Base-by-base conservation (phyloP, 2,888 invertebrate genomes). In the Cabera pusaria region DNA sequence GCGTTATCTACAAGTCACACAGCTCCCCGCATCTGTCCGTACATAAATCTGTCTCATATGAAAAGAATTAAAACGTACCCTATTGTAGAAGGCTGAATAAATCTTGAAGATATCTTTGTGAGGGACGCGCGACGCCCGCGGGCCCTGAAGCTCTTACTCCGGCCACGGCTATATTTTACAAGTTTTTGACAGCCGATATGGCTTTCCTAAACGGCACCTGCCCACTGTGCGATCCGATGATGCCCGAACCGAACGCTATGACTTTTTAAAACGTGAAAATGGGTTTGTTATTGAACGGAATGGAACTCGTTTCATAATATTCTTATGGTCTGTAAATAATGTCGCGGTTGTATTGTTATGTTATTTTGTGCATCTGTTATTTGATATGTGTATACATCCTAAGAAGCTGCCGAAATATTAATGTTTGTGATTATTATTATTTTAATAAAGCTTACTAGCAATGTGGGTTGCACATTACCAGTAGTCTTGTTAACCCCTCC, bases 181-280 rank as follows among this genome's bases (percentile, higher is more conserved):
- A 91, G 90, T 91, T 91, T 91, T 91, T 91, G 92, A 92, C 92
- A 91, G 89, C 78, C 84, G 85, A 83, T 90, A 91, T 90, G 90
- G 90, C 90, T 90, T 88, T 87, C 82, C 85, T 85, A 83, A 88
- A 83, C 85, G 76, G 66, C 84, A 83, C 83, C 83, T 81, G 82
- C 81, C 73, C 75, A 63, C 65, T 60, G 70, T 59, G 63, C 59
- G 50, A 50, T 21, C 32, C 35, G 46, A 38, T 45, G 45, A 37
- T 14, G 34, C 34, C 37, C 20, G 20, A 16, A 25, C 21, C 6
- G 6, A n/a, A 10, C 17, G 8, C n/a, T n/a, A 6, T 16, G 19
- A 28, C 24, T 40, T 44, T 42, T 44, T 20, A 34, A 48, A 44
- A 43, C 28, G 35, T 36, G 39, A 20, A 43, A 45, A 48, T 45